Evolutionary conservation across 2,888 invertebrate species (phyloP).

Genomic region (Dyspetes luteomarginatus): DNA sequence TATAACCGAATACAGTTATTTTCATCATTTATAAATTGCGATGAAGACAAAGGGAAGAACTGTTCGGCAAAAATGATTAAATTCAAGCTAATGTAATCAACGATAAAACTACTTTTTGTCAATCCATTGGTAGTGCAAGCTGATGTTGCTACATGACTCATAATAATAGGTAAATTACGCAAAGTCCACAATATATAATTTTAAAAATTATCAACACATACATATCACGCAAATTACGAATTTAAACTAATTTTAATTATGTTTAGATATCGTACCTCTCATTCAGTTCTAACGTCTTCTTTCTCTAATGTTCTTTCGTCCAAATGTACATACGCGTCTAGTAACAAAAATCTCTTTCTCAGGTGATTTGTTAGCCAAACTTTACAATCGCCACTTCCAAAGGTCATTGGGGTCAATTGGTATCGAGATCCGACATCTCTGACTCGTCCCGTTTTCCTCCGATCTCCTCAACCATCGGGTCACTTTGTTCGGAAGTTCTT

Average conservation of each 20-base stretch:
- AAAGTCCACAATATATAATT: not conserved
- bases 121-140: not conserved
- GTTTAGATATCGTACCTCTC: slow-evolving; percentile 21
- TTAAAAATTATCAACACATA: not conserved
- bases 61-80: not conserved
- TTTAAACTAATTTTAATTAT: not conserved
- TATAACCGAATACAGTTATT: not conserved
- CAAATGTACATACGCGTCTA: slow-evolving; percentile 53
- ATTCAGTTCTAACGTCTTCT: slow-evolving; percentile 48
- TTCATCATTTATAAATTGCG: not conserved
- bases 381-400: slow-evolving; percentile 36
- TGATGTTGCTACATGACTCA: not conserved
- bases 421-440: slow-evolving; percentile 60
- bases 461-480: slow-evolving; percentile 68
- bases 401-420: slow-evolving; percentile 64
- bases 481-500: slow-evolving; percentile 19
- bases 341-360: not conserved
- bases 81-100: not conserved
- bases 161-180: not conserved
- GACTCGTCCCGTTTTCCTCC: slow-evolving; percentile 57
- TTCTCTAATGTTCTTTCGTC: slow-evolving; percentile 34
- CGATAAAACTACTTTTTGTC: not conserved
- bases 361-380: not conserved
- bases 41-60: not conserved
- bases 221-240: not conserved